phyloP scores from a whole-genome alignment of 2,888 invertebrate species.

The Spodoptera littoralis region DNA sequence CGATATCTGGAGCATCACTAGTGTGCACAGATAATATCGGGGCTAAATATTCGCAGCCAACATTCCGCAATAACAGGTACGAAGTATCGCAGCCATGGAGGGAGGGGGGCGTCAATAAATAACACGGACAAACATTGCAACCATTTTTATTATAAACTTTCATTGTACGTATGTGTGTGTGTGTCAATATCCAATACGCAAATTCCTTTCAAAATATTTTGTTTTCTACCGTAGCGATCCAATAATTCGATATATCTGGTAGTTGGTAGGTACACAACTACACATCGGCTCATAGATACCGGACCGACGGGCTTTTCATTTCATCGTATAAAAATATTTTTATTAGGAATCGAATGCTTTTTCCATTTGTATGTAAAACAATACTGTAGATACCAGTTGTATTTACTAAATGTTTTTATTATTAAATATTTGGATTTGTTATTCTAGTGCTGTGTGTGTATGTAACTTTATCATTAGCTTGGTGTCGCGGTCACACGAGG shows the following conservation, averaged over 20 bases:
- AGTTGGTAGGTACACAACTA: background rate
- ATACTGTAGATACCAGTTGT: too few species aligned
- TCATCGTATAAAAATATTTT: constrained; percentile 3
- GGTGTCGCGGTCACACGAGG: too few species aligned
- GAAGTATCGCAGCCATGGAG: constrained; percentile 7
- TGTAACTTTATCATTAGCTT: too few species aligned
- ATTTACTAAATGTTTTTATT: too few species aligned
- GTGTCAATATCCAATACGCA: background rate
- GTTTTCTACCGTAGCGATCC: constrained; percentile 4
- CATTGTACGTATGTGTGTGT: background rate
- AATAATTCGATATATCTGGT: background rate
- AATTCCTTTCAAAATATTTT: constrained; percentile 10
- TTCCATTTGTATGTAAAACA: background rate
- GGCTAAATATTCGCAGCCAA: constrained; percentile 5
- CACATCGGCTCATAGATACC: too few species aligned
- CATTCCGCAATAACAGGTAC: constrained; percentile 1
- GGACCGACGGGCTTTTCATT: constrained; percentile 4
- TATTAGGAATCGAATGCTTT: background rate
- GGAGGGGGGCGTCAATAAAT: constrained; percentile 12
- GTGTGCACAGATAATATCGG: too few species aligned
- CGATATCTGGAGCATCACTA: too few species aligned
- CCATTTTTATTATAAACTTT: constrained; percentile 11
- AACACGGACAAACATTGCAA: constrained; percentile 14
- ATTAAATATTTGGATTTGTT: too few species aligned
- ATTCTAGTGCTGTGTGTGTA: too few species aligned